These are phyloP conservation scores for Pampus argenteus DNA, from an alignment of 2,797 vertebrate species.

Conservation along the genomic window DNA sequence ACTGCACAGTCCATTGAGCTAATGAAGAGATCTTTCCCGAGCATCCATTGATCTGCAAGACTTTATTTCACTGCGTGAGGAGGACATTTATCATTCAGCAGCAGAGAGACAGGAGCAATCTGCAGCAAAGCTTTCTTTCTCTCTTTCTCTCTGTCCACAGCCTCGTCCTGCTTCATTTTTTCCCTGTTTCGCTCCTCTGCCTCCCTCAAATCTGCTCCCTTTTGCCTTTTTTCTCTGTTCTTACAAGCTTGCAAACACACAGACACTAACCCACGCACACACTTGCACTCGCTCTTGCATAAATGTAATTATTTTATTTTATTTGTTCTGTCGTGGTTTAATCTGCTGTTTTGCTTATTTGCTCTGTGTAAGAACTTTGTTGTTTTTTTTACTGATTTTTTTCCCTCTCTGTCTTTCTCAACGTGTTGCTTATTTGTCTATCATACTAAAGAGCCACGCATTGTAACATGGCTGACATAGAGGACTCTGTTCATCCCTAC, in stretches of 20 bases:
- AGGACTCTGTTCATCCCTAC: slow-evolving; percentile 44
- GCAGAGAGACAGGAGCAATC: slow-evolving; percentile 39
- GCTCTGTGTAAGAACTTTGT: neutral
- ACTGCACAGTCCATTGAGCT: slow-evolving; percentile 66
- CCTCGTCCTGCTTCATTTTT: slow-evolving; percentile 11
- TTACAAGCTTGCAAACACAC: neutral
- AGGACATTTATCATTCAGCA: slow-evolving; percentile 61
- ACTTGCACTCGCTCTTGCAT: slow-evolving; percentile 15
- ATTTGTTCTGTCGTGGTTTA: slow-evolving; percentile 41
- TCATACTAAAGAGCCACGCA: slow-evolving; percentile 7
- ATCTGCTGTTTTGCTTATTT: slow-evolving; percentile 35
- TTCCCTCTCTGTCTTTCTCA: slow-evolving; percentile 3
- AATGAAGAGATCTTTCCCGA: slow-evolving; percentile 70
- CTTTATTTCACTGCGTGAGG: slow-evolving; percentile 48
- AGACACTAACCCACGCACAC: slow-evolving; percentile 13
- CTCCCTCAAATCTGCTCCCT: slow-evolving; percentile 1
- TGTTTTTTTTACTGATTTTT: neutral
- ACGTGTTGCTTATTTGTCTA: slow-evolving; percentile 23
- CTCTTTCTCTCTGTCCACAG: neutral
- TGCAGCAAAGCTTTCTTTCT: slow-evolving; percentile 37
- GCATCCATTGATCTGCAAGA: slow-evolving; percentile 66
- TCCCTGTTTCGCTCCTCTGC: neutral
- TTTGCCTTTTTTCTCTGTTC: neutral
- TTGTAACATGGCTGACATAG: slow-evolving; percentile 31
- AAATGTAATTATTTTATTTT: slow-evolving; percentile 35